Base-by-base conservation (phyloP, 1,140 invertebrate species). In the Leptinotarsa defecta region DNA sequence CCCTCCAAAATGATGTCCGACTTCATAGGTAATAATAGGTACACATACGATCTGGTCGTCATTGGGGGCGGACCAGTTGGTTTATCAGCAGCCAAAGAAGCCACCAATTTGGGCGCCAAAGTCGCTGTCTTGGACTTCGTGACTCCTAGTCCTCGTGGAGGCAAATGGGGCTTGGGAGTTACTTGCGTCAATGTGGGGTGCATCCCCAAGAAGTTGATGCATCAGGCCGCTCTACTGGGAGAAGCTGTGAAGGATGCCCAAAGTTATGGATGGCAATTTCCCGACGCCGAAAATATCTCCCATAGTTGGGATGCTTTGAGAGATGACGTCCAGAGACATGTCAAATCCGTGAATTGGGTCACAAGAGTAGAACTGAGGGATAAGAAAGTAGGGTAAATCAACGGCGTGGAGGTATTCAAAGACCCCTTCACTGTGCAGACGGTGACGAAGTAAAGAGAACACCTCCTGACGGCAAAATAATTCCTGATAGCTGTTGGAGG, bases 111-210 rank as follows among this genome's bases (percentile, higher is more conserved):
- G 11, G 96, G 96, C 8, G 95, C 94, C 68, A 95, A 94, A 86
- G 97, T 98, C 4, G 95, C 95, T n/a, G 94, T 97, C 67, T 87
- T 98, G 76, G 96, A 99, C 88, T 98, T 90, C 87, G 96, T 98
- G 0, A 92, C 91, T 62, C 96, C 96, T 1, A 93, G 94, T 20
- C 96, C 96, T 1, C 85, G 87, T 76, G 94, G 94, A 61, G 93
- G 94, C 2, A 94, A 93, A 86, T 96, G 95, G 96, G 96, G 96
- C 70, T 88, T 98, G 4, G 96, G 97, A 77, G 97, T 96, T 71
- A 99, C 97, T 3, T 99, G 97, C 88, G 96, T 98, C 3, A 99
- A 99, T 88, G 97, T 99, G 17, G 97, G 97, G 57, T 98, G 97
- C 85, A 98, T 99, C 85, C 97, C 97, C 8, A 99, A 98, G 86